Base-by-base conservation (phyloP, 2,888 invertebrate genomes). In the Microchrysa polita region DNA sequence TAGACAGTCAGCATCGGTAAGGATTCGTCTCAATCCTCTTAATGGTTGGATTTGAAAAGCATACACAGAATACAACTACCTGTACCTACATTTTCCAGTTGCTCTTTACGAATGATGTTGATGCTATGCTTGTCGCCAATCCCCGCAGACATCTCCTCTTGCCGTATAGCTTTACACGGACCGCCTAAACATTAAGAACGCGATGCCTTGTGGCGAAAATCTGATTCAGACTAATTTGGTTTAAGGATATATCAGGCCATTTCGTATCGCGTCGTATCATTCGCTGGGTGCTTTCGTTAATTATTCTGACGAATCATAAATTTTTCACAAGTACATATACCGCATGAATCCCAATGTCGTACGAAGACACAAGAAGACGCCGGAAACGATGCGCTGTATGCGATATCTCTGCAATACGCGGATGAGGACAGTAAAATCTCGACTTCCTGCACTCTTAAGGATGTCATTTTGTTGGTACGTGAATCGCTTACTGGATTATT, bases 281-380 rank as follows among this genome's bases (percentile, higher is more conserved):
- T 48, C 48, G 48, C 20, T 48, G 44, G 20, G 48, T 65, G 65
- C 65, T 44, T 48, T 48, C 65, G 65, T 65, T 65, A 65, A 65
- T 65, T 48, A 48, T 65, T 44, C 65, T 48, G 16, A 22, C 16
- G 55, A 53, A 52, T 52, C 52, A 67, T 67, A 67, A 67, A 67
- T 67, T 53, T 53, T 67, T 44, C 65, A 40, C 48, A 44, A 44
- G 44, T 52, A 34, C 27, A 34, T n/a, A n/a, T 34, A 34, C 27
- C 27, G 27, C 27, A 7, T 7, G 4, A 34, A 34, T 34, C 27
- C 7, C 7, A 7, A 34, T 5, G 27, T 34, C 2, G n/a, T n/a
- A n/a, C n/a, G 27, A 34, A 34, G 27, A n/a, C 7, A 34, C 27
- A 7, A 34, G 27, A 34, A 7, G 7, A 34, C 27, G n/a, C n/a